Conservation (phyloP, 1,140 invertebrate species). For the Nasonia giraulti region DNA sequence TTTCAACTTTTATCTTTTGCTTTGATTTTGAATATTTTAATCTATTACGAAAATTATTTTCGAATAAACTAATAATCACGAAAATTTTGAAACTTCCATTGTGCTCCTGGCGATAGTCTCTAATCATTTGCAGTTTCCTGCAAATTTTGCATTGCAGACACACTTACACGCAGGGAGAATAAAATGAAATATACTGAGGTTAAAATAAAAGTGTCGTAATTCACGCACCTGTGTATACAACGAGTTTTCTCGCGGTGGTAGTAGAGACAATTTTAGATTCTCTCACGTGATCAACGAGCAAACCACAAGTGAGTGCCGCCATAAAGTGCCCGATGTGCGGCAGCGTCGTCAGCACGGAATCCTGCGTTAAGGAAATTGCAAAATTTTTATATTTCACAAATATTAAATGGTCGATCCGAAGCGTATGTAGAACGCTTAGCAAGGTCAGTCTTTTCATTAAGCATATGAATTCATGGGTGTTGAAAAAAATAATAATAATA, state of each 20-base stretch:
- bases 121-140: background rate
- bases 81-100: no score
- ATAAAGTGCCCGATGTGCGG: conserved; percentile 78
- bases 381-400: conserved; percentile 32
- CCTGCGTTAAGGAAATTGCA: conserved; percentile 62
- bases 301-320: conserved; percentile 76
- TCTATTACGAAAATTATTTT: no score
- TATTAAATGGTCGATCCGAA: background rate
- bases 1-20: no score
- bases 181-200: conserved; percentile 9
- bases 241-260: conserved; percentile 77
- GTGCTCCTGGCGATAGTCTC: background rate
- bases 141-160: background rate
- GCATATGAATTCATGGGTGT: background rate
- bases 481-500: no score
- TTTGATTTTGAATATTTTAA: no score
- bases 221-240: conserved; percentile 76
- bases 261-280: conserved; percentile 76
- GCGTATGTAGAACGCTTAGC: background rate
- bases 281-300: conserved; percentile 76
- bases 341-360: conserved; percentile 76
- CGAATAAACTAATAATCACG: no score
- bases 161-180: background rate
- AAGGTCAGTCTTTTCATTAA: background rate
- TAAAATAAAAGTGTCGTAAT: conserved; percentile 38